A percentile compares a stretch with the other conserved stretches of the same genome.
phyloP scores from a whole-genome alignment of 2,888 invertebrate genomes.

The Sialis fuliginosa region DNA sequence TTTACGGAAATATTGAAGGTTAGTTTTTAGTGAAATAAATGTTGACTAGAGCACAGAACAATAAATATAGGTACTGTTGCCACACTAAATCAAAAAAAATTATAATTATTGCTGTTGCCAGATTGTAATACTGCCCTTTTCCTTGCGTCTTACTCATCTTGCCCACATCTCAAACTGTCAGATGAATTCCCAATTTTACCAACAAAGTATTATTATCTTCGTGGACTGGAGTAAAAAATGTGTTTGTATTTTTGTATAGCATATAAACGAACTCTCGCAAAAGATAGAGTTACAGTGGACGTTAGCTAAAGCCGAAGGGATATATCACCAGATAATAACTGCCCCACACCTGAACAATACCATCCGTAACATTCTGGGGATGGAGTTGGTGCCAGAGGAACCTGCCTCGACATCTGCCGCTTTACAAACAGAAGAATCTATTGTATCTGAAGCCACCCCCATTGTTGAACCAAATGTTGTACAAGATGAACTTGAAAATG shows the following conservation, averaged over 20 bases:
- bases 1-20: constrained; percentile 93
- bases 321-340: constrained; percentile 70
- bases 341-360: constrained; percentile 52
- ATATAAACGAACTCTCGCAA: constrained; percentile 87
- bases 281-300: constrained; percentile 68
- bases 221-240: not conserved
- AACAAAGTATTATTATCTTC: constrained; percentile 7
- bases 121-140: no score
- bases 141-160: no score
- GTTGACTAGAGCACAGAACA: no score
- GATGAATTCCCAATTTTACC: no score
- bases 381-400: constrained; percentile 27
- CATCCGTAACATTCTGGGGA: constrained; percentile 52
- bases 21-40: constrained; percentile 12
- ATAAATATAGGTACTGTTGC: no score
- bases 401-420: constrained; percentile 11
- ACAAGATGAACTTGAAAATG: constrained; percentile 18
- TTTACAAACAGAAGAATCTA: constrained; percentile 19
- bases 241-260: constrained; percentile 36
- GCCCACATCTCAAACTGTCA: no score
- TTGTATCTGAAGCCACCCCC: constrained; percentile 7
- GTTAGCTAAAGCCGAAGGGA: constrained; percentile 77
- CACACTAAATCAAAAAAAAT: no score
- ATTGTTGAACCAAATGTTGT: constrained; percentile 7
- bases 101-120: no score